Base-by-base conservation (phyloP, 2,888 invertebrate genomes). In the Charanyca ferruginea region DNA sequence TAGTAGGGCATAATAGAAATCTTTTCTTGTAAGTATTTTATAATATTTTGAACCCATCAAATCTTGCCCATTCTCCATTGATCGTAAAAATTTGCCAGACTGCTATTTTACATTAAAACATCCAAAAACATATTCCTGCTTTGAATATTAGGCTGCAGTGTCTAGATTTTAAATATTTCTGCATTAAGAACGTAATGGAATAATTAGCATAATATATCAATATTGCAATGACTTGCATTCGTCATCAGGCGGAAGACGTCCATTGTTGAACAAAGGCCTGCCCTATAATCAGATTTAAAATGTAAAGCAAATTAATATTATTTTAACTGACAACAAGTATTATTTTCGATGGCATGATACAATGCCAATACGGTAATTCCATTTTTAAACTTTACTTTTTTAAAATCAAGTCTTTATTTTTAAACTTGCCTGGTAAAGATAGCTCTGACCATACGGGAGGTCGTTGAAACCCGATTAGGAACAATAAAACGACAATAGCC, bases 161-260 rank as follows among this genome's bases (percentile, higher is more conserved):
- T 25, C 35, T 42, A n/a, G 5, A 11, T 38, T 7, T 25, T 35
- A n/a, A 60, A 44, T 44, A 57, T 38, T 11, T 47, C 13, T 51
- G 42, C 11, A 22, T 25, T 54, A 20, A 42, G 8, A 55, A 44
- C 4, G 11, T 18, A 41, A 45, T 47, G 13, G 11, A 23, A 25
- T 13, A 1, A 28, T 51, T 38, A 45, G 9, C 51, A 59, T 38
- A 47, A 3, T 22, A 47, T 48, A 55, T 32, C 20, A 54, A 66
- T 20, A 9, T n/a, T 51, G 23, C n/a, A 55, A 44, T 55, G 22
- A 25, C 5, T 42, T 66, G 65, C 38, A 42, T 66, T 32, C n/a
- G n/a, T n/a, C n/a, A n/a, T n/a, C n/a, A n/a, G n/a, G n/a, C n/a
- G n/a, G n/a, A n/a, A n/a, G n/a, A n/a, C n/a, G n/a, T n/a, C n/a